Evolutionary conservation across 1,140 invertebrate genomes (phyloP).

Genomic region (Drosophila mauritiana): DNA sequence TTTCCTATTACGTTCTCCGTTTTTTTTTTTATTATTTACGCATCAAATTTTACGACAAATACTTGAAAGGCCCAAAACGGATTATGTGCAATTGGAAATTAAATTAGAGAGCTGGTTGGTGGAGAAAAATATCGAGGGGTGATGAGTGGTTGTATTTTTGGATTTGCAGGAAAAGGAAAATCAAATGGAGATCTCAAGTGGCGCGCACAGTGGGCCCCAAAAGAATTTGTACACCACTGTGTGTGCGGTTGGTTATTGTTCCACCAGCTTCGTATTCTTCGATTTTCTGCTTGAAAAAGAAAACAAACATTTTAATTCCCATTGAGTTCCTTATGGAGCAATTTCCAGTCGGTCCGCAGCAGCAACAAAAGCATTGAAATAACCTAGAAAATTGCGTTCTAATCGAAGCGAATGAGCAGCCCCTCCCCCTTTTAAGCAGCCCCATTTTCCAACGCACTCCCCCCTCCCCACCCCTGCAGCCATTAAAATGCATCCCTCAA

Average conservation of each 20-base stretch:
- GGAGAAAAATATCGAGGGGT: slow-evolving; percentile 20
- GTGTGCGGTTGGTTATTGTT: slow-evolving; percentile 29
- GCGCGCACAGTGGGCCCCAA: slow-evolving; percentile 43
- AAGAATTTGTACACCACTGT: slow-evolving; percentile 21
- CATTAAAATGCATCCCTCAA: slow-evolving; percentile 68
- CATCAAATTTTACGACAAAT: slow-evolving; percentile 80
- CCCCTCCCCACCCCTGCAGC: slow-evolving; percentile 1
- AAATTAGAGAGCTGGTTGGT: slow-evolving; percentile 59
- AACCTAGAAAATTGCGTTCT: slow-evolving; percentile 69
- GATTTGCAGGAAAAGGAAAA: slow-evolving; percentile 1
- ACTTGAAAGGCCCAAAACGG: slow-evolving; percentile 63
- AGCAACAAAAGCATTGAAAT: slow-evolving; percentile 4
- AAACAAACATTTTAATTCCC: slow-evolving; percentile 80
- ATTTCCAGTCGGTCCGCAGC: slow-evolving; percentile 29
- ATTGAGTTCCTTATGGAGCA: slow-evolving; percentile 69
- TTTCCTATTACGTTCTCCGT: slow-evolving; percentile 33
- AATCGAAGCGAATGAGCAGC: slow-evolving; percentile 67
- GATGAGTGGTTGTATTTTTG: slow-evolving; percentile 28
- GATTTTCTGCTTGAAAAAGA: slow-evolving; percentile 27
- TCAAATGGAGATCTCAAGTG: slow-evolving; percentile 47
- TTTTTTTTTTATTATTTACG: slow-evolving; percentile 56
- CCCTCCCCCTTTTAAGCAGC: neutral
- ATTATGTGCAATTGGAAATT: slow-evolving; percentile 82
- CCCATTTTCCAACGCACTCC: too few species aligned
- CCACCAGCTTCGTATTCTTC: slow-evolving; percentile 20